Evolutionary conservation across 2,113 vertebrate genomes (phyloP).

Genomic region (Podarcis muralis): DNA sequence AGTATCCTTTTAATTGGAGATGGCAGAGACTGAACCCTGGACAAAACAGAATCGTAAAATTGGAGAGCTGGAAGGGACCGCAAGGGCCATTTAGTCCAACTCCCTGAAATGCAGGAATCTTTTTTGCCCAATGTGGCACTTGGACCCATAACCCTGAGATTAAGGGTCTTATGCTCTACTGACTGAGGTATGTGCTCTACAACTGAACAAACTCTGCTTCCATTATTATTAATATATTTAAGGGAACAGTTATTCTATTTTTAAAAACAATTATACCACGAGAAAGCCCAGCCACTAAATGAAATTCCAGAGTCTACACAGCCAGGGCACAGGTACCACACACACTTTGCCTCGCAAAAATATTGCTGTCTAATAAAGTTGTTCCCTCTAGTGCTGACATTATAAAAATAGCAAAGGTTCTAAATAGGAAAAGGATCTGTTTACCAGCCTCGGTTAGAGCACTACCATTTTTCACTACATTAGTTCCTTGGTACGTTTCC

Average conservation of each 20-base stretch:
- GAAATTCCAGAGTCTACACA: background rate
- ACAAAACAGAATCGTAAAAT: background rate
- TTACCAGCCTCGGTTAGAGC: background rate
- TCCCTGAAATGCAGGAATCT: too few relatives aligned
- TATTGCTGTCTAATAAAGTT: background rate
- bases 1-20: background rate
- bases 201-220: background rate
- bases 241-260: background rate
- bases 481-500: background rate
- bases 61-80: too few relatives aligned
- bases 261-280: background rate
- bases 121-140: too few relatives aligned
- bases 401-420: slow-evolving; percentile 6
- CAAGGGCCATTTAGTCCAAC: too few relatives aligned
- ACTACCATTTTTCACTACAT: background rate
- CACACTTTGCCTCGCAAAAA: background rate
- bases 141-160: too few relatives aligned
- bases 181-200: background rate
- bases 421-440: background rate
- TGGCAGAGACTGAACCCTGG: too few relatives aligned
- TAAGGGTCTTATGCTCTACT: too few relatives aligned
- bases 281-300: background rate
- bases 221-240: background rate
- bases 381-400: background rate
- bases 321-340: background rate